Evolutionary conservation across 1,140 invertebrate genomes (phyloP), one percentile per base, ranked within the genome.

Genomic region (Leptopilina boulardi): DNA sequence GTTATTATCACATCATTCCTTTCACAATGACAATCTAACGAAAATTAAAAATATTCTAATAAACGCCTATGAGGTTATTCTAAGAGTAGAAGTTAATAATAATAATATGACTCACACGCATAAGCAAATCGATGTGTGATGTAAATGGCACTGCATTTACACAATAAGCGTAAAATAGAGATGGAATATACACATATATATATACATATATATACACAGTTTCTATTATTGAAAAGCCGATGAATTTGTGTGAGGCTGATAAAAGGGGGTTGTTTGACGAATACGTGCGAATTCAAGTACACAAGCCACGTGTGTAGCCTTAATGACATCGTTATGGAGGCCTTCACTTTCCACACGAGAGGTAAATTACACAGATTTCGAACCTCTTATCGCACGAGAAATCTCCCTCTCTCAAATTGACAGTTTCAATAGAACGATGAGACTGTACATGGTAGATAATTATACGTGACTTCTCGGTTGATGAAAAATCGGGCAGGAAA

Each of bases 341-440:
- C 59, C 59, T 66, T 66, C 59, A 30, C 59, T 66, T 66, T 30
- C 34, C 2, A 38, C 8, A 30, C 13, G 26, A 34, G 59, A 30
- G 15, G 11, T n/a, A 66, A 66, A 66, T 66, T 30, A 23, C 21
- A 66, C 59, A 30, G 21, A 26, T 66, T 34, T 30, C 26, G 59
- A 66, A n/a, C 26, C 59, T 66, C 59, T 66, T 66, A 66, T 66
- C 15, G 13, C 59, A 66, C 23, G 23, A 66, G 59, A n/a, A 66
- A 30, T 66, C 59, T 34, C 23, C n/a, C 59, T 34, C 23, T 30
- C 4, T 23, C 23, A 66, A 30, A 66, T 66, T 66, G 21, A 66
- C 59, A 66, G 13, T 66, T 66, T 30, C 13, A 30, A 66, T 66
- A 21, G 21, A 18, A 56, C 54, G 8, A 19, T 21, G 54, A 15